Percentiles rank a stretch among this genome's conserved stretches.
phyloP scores from a whole-genome alignment of 2,113 vertebrate species.

The Oncorhynchus masou region DNA sequence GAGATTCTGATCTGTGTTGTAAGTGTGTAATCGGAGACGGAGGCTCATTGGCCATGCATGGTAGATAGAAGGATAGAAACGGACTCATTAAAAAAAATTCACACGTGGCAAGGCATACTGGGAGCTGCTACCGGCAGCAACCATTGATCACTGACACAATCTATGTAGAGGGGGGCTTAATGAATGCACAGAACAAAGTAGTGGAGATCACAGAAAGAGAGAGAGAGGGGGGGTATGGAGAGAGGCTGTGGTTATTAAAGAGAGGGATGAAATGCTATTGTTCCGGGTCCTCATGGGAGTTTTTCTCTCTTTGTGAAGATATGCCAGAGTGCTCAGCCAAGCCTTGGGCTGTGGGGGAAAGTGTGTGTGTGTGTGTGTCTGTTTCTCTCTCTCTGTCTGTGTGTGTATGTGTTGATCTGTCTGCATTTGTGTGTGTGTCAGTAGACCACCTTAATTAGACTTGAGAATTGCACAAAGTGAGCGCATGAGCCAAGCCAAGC shows the following conservation, averaged over 20 bases:
- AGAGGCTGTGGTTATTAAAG: slow-evolving; percentile 58
- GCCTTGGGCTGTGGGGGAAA: slow-evolving; percentile 35
- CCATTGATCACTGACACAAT: slow-evolving; percentile 62
- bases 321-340: slow-evolving; percentile 62
- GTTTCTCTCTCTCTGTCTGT: slow-evolving; percentile 10
- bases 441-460: slow-evolving; percentile 68
- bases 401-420: slow-evolving; percentile 10
- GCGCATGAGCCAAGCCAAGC: slow-evolving; percentile 62
- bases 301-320: slow-evolving; percentile 64
- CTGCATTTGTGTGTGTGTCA: slow-evolving; percentile 20
- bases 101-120: slow-evolving; percentile 51
- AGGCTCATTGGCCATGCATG: slow-evolving; percentile 19
- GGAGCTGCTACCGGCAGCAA: slow-evolving; percentile 51
- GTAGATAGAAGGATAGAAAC: slow-evolving; percentile 48
- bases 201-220: slow-evolving; percentile 48
- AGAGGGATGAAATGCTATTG: slow-evolving; percentile 68
- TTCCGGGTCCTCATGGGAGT: slow-evolving; percentile 60
- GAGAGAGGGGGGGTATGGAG: slow-evolving; percentile 5
- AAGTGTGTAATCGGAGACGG: slow-evolving; percentile 9
- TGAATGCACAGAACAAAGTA: slow-evolving; percentile 66
- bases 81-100: slow-evolving; percentile 55
- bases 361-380: slow-evolving; percentile 10
- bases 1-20: slow-evolving; percentile 11
- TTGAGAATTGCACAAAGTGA: slow-evolving; percentile 65
- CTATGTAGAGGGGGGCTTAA: slow-evolving; percentile 57